Evolutionary conservation across 2,888 invertebrate genomes (phyloP), one percentile per base, ranked within the genome.

Genomic region (Zootermopsis nevadensis): DNA sequence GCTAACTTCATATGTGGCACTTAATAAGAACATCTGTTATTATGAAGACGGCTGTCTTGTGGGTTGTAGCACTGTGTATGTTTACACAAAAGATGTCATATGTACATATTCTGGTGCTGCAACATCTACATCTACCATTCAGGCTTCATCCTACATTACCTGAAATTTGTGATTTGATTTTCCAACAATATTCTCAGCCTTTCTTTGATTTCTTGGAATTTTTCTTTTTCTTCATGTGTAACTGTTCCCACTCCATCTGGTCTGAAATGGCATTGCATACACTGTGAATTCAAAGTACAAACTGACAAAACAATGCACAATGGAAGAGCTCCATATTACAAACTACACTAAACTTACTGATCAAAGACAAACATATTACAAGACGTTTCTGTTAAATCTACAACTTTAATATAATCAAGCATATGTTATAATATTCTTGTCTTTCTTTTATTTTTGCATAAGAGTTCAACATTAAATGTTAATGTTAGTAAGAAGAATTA

Each of bases 171-270:
- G 88, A 99, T 99, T 93, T 99, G 99, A 90, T 97, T 95, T 91
- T 99, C 99, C 86, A 99, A 92, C 86, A 99, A 92, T 87, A 96
- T 94, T 88, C 97, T 93, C 86, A 99, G 92, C 85, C 99, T 92
- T 88, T 99, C 99, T 90, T 99, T 99, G 88, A 99, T 97, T 89
- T 98, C 98, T 85, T 97, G 97, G 89, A 99, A 99, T 89, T 97
- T 97, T 88, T 98, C 98, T 90, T 98, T 98, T 90, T 99, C 99
- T 89, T 98, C 98, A 88, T 97, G 95, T 22, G 99, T 98, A 88
- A 99, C 99, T 88, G 99, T 99, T 87, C 99, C 99, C 86, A 99
- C 97, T 81, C 99, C 99, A 91, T 99, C 99, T 85, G 99, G 98
- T 91, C 99, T 98, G 91, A 89, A 91, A 91, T 82, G 74, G 80